Evolutionary conservation across 2,113 vertebrate genomes (phyloP).

Genomic region (Smithornis capensis): DNA sequence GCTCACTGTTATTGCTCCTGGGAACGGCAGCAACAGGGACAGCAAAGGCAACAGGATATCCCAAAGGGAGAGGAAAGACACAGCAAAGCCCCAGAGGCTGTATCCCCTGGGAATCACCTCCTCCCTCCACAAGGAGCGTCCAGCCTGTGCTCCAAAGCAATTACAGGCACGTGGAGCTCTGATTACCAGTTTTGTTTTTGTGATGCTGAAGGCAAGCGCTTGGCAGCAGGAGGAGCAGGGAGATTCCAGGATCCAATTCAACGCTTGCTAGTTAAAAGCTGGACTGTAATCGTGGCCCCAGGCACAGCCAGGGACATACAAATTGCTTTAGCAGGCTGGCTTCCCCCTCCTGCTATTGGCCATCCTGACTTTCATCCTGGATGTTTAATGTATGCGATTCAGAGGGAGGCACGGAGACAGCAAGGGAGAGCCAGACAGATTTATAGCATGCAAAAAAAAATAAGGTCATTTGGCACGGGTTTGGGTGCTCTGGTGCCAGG

Average conservation of each 20-base stretch:
- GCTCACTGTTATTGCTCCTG: accelerated
- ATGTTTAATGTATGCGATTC: background rate
- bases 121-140: accelerated
- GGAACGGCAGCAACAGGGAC: background rate
- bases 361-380: background rate
- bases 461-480: background rate
- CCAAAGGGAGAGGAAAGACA: background rate
- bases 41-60: background rate
- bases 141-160: background rate
- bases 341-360: background rate
- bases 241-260: background rate
- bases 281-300: background rate
- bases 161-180: accelerated
- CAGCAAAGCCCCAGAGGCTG: background rate
- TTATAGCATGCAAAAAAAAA: background rate
- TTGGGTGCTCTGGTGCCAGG: background rate
- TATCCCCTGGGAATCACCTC: background rate
- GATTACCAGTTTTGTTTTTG: background rate
- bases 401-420: background rate
- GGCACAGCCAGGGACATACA: background rate
- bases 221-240: background rate
- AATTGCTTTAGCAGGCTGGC: background rate
- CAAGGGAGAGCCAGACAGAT: background rate
- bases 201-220: background rate
- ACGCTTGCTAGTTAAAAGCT: background rate